Base-by-base conservation (phyloP, 2,797 vertebrate species). In the Hylomyscus alleni region DNA sequence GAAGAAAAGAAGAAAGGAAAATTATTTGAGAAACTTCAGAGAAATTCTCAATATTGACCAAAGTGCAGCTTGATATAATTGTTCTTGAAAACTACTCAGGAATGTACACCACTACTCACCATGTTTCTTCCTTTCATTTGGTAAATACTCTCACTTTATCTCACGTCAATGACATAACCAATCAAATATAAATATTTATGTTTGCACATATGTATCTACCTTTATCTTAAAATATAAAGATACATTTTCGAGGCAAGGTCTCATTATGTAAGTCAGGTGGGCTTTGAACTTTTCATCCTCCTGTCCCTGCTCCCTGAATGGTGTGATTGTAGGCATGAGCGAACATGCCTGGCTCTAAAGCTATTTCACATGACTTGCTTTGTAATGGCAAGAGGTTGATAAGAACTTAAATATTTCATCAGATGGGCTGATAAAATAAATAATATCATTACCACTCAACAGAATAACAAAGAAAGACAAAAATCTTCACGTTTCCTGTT, bases 351-450 rank as follows among this genome's bases (percentile, higher is more conserved):
- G 31, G 1, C n/a, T 81, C 52, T 34, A 72, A 87, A 34, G 20
- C 24, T 58, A 81, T 78, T 76, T 93, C 76, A 73, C 50, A 31
- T 3, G 60, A 8, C 19, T 82, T 92, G 19, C 26, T 94, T 96
- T 94, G 44, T 47, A 58, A 89, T 60, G 47, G 44, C 13, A 91
- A 91, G 92, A 93, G 52, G 44, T 87, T 96, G n/a, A 94, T 92
- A 85, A 85, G 58, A 96, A 92, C 11, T 29, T 91, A 83, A 90
- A 82, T 90, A 40, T 90, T 44, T 73, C 60, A 82, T 7, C 67
- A 91, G 20, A 65, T 17, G 13, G 14, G 29, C 40, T 90, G 20
- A 86, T 67, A 72, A 95, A 95, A 95, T 58, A 94, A 95, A 90
- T 85, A 81, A 47, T 76, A 56, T 72, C 92, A 81, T 19, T 11